A percentile compares a stretch with the other conserved stretches of the same genome.
Conservation (phyloP, 2,888 invertebrate genomes). For the Dynastes tityus region DNA sequence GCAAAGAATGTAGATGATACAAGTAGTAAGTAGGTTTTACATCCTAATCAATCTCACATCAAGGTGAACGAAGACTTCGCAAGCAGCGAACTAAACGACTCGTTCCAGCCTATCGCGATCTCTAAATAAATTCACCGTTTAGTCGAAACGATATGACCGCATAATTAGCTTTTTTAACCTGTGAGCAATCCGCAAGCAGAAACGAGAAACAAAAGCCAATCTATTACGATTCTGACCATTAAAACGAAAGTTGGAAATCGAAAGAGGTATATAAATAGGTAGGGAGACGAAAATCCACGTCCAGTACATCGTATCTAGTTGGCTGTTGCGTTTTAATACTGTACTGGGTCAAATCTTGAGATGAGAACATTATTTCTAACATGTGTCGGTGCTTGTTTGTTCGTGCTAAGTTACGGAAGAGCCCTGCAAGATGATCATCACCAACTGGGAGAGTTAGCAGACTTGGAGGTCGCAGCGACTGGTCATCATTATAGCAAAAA, state of each 20-base stretch:
- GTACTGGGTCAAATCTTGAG: background rate
- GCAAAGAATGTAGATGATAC: too few species aligned
- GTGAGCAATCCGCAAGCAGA: conserved; percentile 1
- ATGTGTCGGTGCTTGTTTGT: conserved; percentile 64
- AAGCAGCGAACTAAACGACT: background rate
- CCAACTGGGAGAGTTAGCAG: conserved; percentile 58
- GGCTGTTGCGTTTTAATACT: conserved; percentile 12
- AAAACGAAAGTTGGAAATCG: conserved; percentile 39
- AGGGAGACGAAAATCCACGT: background rate
- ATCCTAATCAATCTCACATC: background rate
- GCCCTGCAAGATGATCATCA: conserved; percentile 61
- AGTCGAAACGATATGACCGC: background rate
- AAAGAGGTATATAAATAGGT: conserved; percentile 27
- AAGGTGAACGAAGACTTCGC: background rate
- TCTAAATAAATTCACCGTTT: conserved; percentile 25
- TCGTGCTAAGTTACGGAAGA: conserved; percentile 59
- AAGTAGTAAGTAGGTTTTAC: too few species aligned
- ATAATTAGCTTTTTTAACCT: conserved; percentile 13
- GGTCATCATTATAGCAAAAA: conserved; percentile 71
- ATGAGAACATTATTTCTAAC: conserved; percentile 64
- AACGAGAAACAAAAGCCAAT: conserved; percentile 30
- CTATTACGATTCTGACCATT: conserved; percentile 32
- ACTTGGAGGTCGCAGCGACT: conserved; percentile 62
- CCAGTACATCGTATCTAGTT: conserved; percentile 16
- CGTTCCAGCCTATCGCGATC: background rate